Evolutionary conservation across 2,888 invertebrate genomes (phyloP), one percentile per base, ranked within the genome.

Genomic region (Nowickia ferox): DNA sequence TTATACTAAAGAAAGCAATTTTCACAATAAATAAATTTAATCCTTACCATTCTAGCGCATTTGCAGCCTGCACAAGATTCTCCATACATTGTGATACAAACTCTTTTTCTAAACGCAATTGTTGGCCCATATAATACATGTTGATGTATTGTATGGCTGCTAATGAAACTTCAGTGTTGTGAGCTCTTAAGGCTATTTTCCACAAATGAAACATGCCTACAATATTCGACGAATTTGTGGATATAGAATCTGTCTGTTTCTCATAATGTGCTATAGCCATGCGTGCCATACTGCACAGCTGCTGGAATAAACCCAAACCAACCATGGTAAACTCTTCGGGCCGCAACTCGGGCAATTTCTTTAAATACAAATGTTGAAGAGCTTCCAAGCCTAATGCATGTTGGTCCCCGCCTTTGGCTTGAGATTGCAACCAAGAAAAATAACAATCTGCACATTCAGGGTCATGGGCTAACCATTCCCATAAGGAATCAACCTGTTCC

Each of bases 41-140:
- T 55, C 8, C 48, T 63, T 77, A 93, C 92, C 91, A 91, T 89
- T 93, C 89, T 87, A 97, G 93, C 87, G 97, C 96, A 89, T 95
- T 95, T 1, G 97, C 96, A 1, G 97, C 97, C 57, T 96, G 96
- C 46, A 96, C 96, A 59, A 98, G 94, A 92, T 97, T 97, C 71
- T 96, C 96, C 98, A 98, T 98, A 92, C 98, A 98, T 88, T 97
- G 96, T 57, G 97, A 95, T 1, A 98, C 97, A 92, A 98, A 98
- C 90, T 98, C 98, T 84, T 97, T 96, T 93, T 98, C 98, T 89
- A 97, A 96, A 88, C 97, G 97, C 59, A 98, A 92, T 90, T 97
- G 97, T 85, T 97, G 96, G 9, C 97, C 97, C 95, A 98, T 97
- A 93, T 98, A 98, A 93, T 97, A 98, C 90, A 96, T 96, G 92